Percentiles rank a stretch among this genome's conserved stretches.
Conservation (phyloP, 2,888 invertebrate species). For the Drosophila yooni region DNA sequence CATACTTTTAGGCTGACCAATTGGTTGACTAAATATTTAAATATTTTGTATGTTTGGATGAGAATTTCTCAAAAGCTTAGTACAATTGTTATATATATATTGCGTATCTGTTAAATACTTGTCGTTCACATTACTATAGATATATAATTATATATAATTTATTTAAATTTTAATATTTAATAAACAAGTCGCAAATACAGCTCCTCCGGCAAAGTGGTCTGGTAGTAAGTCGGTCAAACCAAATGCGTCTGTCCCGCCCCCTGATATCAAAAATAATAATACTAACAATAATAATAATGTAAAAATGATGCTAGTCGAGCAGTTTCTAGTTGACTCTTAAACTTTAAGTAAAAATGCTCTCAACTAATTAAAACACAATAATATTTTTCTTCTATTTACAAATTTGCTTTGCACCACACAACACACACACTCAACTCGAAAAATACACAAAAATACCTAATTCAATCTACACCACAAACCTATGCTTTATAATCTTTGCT, state of each 20-base stretch:
- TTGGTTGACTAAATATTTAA: not conserved
- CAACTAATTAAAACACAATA: constrained; percentile 59
- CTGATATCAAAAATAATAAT: not conserved
- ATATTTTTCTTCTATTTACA: constrained; percentile 74
- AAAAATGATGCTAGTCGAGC: constrained; percentile 1
- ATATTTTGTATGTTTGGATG: not conserved
- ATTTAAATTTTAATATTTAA: not conserved
- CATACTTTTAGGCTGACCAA: constrained; percentile 56
- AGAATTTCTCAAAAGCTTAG: not conserved
- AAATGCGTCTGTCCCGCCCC: constrained; percentile 21
- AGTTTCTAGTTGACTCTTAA: constrained; percentile 8
- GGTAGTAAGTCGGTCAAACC: constrained; percentile 68
- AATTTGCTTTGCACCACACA: constrained; percentile 66
- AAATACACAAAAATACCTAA: constrained; percentile 17
- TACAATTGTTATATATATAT: not conserved
- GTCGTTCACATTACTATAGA: not conserved
- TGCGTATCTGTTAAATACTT: not conserved
- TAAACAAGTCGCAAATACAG: constrained; percentile 17
- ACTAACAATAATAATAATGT: constrained; percentile 3
- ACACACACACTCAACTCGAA: constrained; percentile 41
- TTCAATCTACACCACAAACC: constrained; percentile 17
- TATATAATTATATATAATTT: not conserved
- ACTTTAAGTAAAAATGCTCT: constrained; percentile 28
- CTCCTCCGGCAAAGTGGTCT: constrained; percentile 64
- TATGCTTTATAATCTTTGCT: constrained; percentile 30